Conservation (phyloP, 1,140 invertebrate genomes). For the Drosophila rhopaloa region DNA sequence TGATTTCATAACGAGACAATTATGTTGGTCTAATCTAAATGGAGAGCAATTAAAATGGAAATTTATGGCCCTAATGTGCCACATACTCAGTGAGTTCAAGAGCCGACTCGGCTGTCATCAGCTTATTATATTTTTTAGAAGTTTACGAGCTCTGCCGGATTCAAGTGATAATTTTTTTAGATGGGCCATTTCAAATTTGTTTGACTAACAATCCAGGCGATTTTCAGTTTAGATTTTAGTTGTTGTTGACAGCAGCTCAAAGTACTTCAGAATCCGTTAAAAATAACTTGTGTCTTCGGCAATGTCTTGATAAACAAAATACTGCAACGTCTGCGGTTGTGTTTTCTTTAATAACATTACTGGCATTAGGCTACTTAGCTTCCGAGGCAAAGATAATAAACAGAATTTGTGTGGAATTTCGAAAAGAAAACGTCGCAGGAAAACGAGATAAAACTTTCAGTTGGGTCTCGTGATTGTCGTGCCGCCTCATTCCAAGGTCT, state of each 20-base stretch:
- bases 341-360: conserved; percentile 35
- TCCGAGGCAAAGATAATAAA: conserved; percentile 52
- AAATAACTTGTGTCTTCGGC: conserved; percentile 33
- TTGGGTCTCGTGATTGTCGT: conserved; percentile 73
- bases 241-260: conserved; percentile 6
- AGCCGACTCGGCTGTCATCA: conserved; percentile 48
- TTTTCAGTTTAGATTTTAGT: background rate
- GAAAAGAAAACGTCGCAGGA: conserved; percentile 41
- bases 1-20: conserved; percentile 63
- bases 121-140: conserved; percentile 56
- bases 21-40: conserved; percentile 66
- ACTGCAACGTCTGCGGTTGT: conserved; percentile 17
- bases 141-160: conserved; percentile 48
- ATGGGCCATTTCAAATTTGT: conserved; percentile 70
- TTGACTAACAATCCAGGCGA: conserved; percentile 30
- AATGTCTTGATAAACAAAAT: conserved; percentile 52
- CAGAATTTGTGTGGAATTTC: conserved; percentile 41
- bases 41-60: conserved; percentile 68
- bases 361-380: conserved; percentile 32
- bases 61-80: conserved; percentile 71
- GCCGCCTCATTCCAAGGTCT: conserved; percentile 38
- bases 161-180: conserved; percentile 49
- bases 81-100: conserved; percentile 58
- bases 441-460: conserved; percentile 32
- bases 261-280: conserved; percentile 8